Percentiles rank a stretch among this genome's conserved stretches.
phyloP scores from a whole-genome alignment of 2,797 vertebrate species.

The Uromys caudimaculatus region DNA sequence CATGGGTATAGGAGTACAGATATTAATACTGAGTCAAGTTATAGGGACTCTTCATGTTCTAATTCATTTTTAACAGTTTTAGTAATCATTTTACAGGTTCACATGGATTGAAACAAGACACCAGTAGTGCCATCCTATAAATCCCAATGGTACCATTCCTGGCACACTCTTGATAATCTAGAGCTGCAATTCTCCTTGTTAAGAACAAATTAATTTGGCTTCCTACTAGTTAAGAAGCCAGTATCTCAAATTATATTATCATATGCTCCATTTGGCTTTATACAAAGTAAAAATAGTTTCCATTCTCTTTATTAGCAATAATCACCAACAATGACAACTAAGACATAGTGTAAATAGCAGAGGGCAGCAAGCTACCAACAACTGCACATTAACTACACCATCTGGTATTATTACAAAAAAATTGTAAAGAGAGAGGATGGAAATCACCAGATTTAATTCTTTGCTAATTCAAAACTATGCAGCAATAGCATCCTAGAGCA shows the following conservation, averaged over 20 bases:
- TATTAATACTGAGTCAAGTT: not conserved
- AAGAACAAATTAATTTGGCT: slow-evolving; percentile 2
- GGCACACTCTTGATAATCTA: not conserved
- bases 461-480: not conserved
- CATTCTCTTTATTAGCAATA: not conserved
- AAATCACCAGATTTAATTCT: slow-evolving; percentile 14
- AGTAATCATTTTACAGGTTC: not conserved
- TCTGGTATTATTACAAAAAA: not conserved
- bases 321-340: slow-evolving; percentile 26
- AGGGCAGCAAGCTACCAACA: not conserved
- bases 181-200: not conserved
- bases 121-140: not conserved
- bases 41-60: not conserved
- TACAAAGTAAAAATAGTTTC: slow-evolving; percentile 16
- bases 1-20: not conserved
- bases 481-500: not conserved
- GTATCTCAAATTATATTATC: slow-evolving; percentile 27
- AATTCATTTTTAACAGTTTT: not conserved
- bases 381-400: not conserved
- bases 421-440: not conserved
- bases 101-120: not conserved
- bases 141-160: not conserved
- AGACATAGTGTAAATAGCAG: not conserved
- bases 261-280: not conserved
- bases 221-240: not conserved